A percentile compares a stretch with the other conserved stretches of the same genome.
Conservation (phyloP, 2,797 vertebrate genomes). For the Coccyzus lansbergi region DNA sequence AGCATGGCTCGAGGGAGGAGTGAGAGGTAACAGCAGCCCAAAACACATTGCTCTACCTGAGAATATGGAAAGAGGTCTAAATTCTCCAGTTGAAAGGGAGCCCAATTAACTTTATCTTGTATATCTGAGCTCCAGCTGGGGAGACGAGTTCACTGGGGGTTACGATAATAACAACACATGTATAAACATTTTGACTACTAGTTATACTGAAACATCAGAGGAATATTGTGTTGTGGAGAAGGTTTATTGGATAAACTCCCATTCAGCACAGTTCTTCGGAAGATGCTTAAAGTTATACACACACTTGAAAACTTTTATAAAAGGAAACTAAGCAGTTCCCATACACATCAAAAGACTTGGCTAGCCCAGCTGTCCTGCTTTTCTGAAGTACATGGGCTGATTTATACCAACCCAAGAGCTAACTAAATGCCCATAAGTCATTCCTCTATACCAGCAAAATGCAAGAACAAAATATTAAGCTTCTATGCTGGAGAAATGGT, state of each 20-base stretch:
- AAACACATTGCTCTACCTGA: constrained; percentile 60
- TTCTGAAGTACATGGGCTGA: background rate
- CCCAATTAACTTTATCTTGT: constrained; percentile 67
- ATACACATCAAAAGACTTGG: background rate
- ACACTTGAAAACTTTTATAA: background rate
- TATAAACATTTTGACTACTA: constrained; percentile 42
- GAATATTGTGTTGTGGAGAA: background rate
- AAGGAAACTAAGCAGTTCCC: background rate
- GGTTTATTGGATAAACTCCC: background rate
- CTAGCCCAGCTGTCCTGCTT: background rate
- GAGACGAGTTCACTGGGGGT: constrained; percentile 50
- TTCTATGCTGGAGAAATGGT: background rate
- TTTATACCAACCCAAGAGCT: background rate
- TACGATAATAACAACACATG: constrained; percentile 35
- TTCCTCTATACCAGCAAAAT: background rate
- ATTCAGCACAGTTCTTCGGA: background rate
- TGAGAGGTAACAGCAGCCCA: constrained; percentile 63
- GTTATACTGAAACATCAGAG: constrained; percentile 15
- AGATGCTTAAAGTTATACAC: background rate
- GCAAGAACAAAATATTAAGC: background rate
- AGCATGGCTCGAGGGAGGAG: constrained; percentile 69
- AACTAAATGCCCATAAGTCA: background rate
- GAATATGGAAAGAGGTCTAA: constrained; percentile 51
- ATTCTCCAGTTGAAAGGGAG: constrained; percentile 53
- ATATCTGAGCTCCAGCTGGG: constrained; percentile 58